Conservation (phyloP, 1,140 invertebrate species). For the Trypoxylus dichotomus region DNA sequence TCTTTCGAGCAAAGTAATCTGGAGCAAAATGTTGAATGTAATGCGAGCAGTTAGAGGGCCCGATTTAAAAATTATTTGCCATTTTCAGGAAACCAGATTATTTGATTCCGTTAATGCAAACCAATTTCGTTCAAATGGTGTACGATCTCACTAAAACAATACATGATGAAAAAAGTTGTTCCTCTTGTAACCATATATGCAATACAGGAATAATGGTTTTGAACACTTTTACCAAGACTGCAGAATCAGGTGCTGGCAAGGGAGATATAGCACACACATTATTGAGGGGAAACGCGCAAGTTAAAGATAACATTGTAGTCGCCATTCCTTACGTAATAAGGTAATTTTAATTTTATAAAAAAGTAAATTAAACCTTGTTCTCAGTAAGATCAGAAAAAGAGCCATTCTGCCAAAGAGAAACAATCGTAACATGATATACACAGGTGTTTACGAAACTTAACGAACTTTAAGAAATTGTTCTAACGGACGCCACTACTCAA, state of each 20-base stretch:
- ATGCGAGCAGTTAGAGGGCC: neutral
- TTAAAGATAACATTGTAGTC: slow-evolving; percentile 56
- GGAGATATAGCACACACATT: slow-evolving; percentile 60
- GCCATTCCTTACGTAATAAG: slow-evolving; percentile 59
- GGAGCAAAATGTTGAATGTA: neutral
- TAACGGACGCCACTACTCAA: too few relatives aligned
- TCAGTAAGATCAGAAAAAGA: too few relatives aligned
- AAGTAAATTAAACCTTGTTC: too few relatives aligned
- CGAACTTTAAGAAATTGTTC: too few relatives aligned
- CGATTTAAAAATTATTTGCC: neutral
- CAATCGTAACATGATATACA: too few relatives aligned
- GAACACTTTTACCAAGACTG: slow-evolving; percentile 53
- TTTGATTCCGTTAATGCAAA: slow-evolving; percentile 47
- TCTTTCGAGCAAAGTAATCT: neutral
- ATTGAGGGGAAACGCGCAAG: slow-evolving; percentile 53
- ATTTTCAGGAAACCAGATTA: slow-evolving; percentile 44
- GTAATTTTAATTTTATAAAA: slow-evolving; percentile 48
- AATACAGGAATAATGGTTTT: slow-evolving; percentile 53
- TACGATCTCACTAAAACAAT: slow-evolving; percentile 40
- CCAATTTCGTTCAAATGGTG: slow-evolving; percentile 41
- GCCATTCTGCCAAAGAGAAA: too few relatives aligned
- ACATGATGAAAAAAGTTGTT: slow-evolving; percentile 39
- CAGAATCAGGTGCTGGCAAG: slow-evolving; percentile 58
- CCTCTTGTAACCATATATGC: slow-evolving; percentile 49
- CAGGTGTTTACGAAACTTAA: too few relatives aligned